Base-by-base conservation (phyloP, 2,113 vertebrate species). In the Salvator merianae region DNA sequence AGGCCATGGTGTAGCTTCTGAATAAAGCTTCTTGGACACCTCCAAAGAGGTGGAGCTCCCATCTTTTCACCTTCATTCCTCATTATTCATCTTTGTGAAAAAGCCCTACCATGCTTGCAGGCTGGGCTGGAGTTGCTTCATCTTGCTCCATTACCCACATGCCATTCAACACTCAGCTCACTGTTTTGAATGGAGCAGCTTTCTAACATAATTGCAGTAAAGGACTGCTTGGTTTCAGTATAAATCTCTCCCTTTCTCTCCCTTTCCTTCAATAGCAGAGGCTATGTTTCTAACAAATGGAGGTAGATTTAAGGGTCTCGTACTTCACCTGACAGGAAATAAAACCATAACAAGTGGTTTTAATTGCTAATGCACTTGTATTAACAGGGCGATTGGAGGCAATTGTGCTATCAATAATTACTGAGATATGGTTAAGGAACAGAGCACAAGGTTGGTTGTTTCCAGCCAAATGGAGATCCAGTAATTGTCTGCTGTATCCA, bases 401-500 rank as follows among this genome's bases (percentile, higher is more conserved):
- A 89, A 94, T 89, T 90, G 89, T 79, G 79, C 90, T 73, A 82
- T 95, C 94, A 94, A 93, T 96, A 95, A 95, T 92, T 93, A 89
- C 91, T 89, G 93, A 95, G 94, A 94, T 88, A 89, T 79, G 76
- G 74, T 83, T 91, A 88, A 89, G 87, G 76, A 90, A 90, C 12
- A 87, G 89, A n/a, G 76, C 78, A 40, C 53, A 3, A 66, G 65
- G 79, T 80, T 87, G 89, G 70, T 66, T 91, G 82, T 81, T 92
- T 72, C 72, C 89, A 91, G 89, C 88, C 85, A 94, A 94, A 93
- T 90, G 88, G 89, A 92, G 88, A 82, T 83, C 78, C 43, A 79
- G 83, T 96, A 96, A 95, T 89, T 95, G 92, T 95, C 93, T 95
- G 86, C 90, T 94, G 92, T 86, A 88, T 92, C 89, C 92, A 91